These are phyloP conservation scores for Drosophila ustulata DNA, from an alignment of 2,888 invertebrate species.

Conservation along the genomic window DNA sequence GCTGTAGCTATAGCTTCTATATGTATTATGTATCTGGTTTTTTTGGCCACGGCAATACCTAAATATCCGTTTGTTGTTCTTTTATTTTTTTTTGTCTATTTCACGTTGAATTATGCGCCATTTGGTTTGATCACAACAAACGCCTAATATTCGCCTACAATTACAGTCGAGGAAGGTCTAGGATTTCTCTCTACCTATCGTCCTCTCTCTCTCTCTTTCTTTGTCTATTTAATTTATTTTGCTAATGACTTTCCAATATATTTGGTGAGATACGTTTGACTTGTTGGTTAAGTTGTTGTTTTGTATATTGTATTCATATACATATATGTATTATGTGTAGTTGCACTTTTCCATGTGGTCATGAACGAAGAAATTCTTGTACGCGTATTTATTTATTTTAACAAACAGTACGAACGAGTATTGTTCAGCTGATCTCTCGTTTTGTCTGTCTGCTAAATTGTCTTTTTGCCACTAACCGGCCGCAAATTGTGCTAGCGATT, in stretches of 20 bases:
- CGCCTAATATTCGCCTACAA: conserved; percentile 60
- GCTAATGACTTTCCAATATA: conserved; percentile 40
- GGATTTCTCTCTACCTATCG: conserved; percentile 18
- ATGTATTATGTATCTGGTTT: conserved; percentile 12
- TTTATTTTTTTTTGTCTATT: conserved; percentile 35
- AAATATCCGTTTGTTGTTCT: conserved; percentile 53
- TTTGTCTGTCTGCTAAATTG: conserved; percentile 20
- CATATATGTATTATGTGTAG: conserved; percentile 42
- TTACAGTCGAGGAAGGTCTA: conserved; percentile 53
- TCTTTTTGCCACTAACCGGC: conserved; percentile 51
- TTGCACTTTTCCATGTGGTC: conserved; percentile 63
- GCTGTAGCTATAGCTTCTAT: conserved; percentile 15
- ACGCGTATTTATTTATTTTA: conserved; percentile 69
- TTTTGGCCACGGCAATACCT: conserved; percentile 38
- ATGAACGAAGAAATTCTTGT: conserved; percentile 35
- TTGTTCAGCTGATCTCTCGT: conserved; percentile 52
- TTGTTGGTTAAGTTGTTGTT: conserved; percentile 6
- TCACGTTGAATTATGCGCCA: conserved; percentile 58
- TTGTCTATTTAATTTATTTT: conserved; percentile 27
- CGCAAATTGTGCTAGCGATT: conserved; percentile 62
- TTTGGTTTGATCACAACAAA: conserved; percentile 69
- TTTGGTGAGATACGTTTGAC: neutral
- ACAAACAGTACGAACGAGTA: conserved; percentile 36
- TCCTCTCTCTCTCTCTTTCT: conserved; percentile 19
- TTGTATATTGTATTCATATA: conserved; percentile 9